phyloP scores from a whole-genome alignment of 1,140 invertebrate genomes.

The Eciton burchellii region DNA sequence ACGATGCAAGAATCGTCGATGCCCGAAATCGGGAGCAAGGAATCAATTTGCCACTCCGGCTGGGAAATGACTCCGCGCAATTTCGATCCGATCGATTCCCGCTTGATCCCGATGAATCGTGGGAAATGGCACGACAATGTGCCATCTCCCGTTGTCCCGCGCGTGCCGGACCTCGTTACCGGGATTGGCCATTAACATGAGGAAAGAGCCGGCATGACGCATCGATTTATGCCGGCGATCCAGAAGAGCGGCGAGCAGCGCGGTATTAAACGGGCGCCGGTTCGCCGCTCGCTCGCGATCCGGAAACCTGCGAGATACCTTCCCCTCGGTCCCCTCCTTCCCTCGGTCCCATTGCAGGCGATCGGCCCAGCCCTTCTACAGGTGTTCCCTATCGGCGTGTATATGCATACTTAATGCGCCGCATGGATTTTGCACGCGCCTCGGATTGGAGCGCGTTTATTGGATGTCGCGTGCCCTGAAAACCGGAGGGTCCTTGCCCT shows the following conservation, averaged over 20 bases:
- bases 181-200: conserved; percentile 5
- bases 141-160: not conserved
- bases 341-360: not conserved
- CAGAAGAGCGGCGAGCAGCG: conserved; percentile 43
- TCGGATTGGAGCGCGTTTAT: conserved; percentile 77
- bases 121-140: not conserved
- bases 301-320: conserved; percentile 25
- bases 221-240: conserved; percentile 48
- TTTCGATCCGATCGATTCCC: not conserved
- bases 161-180: conserved; percentile 9
- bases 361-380: conserved; percentile 63
- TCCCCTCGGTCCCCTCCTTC: not conserved
- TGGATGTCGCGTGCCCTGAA: conserved; percentile 58
- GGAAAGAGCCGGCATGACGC: not conserved
- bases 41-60: too few relatives aligned
- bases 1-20: too few relatives aligned
- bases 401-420: conserved; percentile 76
- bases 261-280: too few relatives aligned
- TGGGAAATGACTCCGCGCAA: too few relatives aligned
- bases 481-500: conserved; percentile 72
- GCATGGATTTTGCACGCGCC: conserved; percentile 77
- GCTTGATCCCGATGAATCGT: not conserved
- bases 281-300: not conserved
- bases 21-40: too few relatives aligned
- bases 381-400: conserved; percentile 75